Evolutionary conservation across 1,140 invertebrate genomes (phyloP), one percentile per base, ranked within the genome.

Genomic region (Pseudobourletiella spinata): DNA sequence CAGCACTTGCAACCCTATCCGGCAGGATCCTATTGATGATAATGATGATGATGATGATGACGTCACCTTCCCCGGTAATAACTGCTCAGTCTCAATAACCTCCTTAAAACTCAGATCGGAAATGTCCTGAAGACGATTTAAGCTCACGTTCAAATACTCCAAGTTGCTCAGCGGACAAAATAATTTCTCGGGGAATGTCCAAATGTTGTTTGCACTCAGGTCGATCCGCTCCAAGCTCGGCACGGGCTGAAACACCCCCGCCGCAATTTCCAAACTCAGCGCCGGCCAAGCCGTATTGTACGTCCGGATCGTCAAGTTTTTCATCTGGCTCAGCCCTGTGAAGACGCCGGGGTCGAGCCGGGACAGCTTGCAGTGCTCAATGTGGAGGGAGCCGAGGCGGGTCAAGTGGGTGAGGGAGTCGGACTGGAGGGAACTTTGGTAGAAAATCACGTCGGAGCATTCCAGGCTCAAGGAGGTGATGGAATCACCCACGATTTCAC

Each of bases 161-260:
- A 92, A 77, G 70, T 86, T 88, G 1, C 81, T 83, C 56, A 93
- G 74, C 0, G 86, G 82, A 73, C 91, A 94, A 73, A 94, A 91
- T 18, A 90, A 77, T 61, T 85, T 85, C 67, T 87, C 85, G 1
- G 90, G 89, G 71, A 95, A 83, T 18, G 86, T 85, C 84, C 86
- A 89, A 66, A 95, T 87, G 72, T 91, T 91, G 73, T 93, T 93
- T 68, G 82, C 84, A 70, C 88, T 89, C 29, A 95, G 75, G 74
- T 95, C 91, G 54, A 95, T 79, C 64, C 85, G 81, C 76, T 91
- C 86, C 70, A 90, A 77, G 71, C 87, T 83, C 61, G 82, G 77
- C 43, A 85, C 82, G 43, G 82, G 80, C 24, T 78, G 76, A 73
- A 89, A 92, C 60, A 84, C 86, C 57, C 85, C 84, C 8, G 81